Base-by-base conservation (phyloP, 2,888 invertebrate genomes). In the Listrodromus nycthemerus region DNA sequence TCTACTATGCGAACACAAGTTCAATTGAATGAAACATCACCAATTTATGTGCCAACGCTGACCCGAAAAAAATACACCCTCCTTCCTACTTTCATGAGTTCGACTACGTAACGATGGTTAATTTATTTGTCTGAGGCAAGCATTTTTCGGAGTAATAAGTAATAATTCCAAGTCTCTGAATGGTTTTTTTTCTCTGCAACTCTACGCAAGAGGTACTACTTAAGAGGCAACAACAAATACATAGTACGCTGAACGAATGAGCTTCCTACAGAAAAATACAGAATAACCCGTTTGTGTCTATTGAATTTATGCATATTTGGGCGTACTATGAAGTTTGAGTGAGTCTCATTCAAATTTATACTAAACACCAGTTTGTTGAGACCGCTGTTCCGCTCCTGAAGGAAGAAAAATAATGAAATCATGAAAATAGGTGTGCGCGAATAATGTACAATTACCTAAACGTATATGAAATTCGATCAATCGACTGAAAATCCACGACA, bases 381-480 rank as follows among this genome's bases (percentile, higher is more conserved):
- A 21, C 13, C 63, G 24, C 21, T 63, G 27, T 74, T 61, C 24
- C 27, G 37, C 8, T 48, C n/a, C 24, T 66, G 5, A 45, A n/a
- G 37, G 27, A 50, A 71, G 58, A 41, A 37, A 48, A 58, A 45
- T 33, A 13, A 13, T 1, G 30, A 48, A 58, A 45, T 33, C 6
- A 13, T 1, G 30, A 70, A 73, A 75, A 66, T 77, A 67, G 66
- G 41, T 63, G 10, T 58, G 73, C 73, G 73, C 48, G 24, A 74
- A 61, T 70, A 76, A 80, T 76, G 70, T 78, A 84, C 80, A 80
- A 77, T 84, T 77, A 71, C 52, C 63, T 63, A 77, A 65, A 58
- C 24, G 63, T 45, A 27, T 74, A 67, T 19, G 16, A 30, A 76
- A 65, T 66, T 77, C 69, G 76, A 84, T 52, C 63, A 65, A 58